Base-by-base conservation (phyloP, 2,888 invertebrate species). In the Clusia tigrina region DNA sequence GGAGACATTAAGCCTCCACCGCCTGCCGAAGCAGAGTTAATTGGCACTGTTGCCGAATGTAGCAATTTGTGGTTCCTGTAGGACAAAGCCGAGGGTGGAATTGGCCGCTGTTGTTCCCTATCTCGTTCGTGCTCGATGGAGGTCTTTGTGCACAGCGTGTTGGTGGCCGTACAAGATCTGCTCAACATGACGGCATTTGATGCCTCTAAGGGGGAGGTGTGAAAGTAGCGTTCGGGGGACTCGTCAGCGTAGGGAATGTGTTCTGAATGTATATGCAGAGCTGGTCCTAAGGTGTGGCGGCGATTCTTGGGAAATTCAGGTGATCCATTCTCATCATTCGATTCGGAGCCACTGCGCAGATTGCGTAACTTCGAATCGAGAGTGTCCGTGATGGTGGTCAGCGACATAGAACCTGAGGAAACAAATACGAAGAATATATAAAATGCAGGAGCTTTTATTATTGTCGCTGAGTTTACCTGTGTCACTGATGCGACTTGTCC, bases 331-430 rank as follows among this genome's bases (percentile, higher is more conserved):
- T 81, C 82, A 83, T 88, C 88, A 80, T 86, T 87, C 53, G 88
- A 86, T 74, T 88, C 88, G 64, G 89, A 88, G 63, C 90, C 87
- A 85, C 88, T 90, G 79, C 91, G 88, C 76, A 91, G 83, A 76
- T 90, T 89, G 74, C 90, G 89, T 84, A 93, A 87, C 83, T 94
- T 94, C 79, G 91, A 90, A 82, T 94, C 94, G 84, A 94, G 90
- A 65, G 93, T 91, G 79, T 91, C 91, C 73, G 93, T 94, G 80
- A 95, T 89, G 74, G 90, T 90, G 80, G 91, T 90, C 84, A 94
- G 86, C 74, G 94, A 90, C 86, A 94, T 93, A 80, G 91, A 89
- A 83, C 93, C 94, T 94, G 86, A 61, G 68, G 59, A 58, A 54
- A 17, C 37, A 48, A 3, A 58, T 22, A 55, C 18, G 18, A 12